phyloP scores from a whole-genome alignment of 2,113 vertebrate species.

The Laticauda laticaudata region DNA sequence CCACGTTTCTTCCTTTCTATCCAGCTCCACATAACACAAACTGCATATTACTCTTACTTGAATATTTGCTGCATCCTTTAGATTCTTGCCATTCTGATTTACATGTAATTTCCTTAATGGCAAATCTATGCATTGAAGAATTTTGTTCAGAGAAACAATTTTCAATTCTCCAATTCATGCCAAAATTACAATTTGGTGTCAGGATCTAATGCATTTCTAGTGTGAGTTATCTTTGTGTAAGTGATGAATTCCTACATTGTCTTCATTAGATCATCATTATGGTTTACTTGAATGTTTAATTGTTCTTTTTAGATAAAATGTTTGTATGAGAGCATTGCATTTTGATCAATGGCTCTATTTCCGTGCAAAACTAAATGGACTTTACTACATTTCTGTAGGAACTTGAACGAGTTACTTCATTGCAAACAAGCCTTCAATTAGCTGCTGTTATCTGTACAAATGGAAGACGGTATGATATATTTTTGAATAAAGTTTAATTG shows the following conservation, averaged over 20 bases:
- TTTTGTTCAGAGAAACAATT: background rate
- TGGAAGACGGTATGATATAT: conserved; percentile 84
- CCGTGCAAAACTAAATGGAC: background rate
- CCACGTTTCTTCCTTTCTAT: background rate
- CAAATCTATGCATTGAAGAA: background rate
- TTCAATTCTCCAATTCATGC: background rate
- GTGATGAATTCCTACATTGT: background rate
- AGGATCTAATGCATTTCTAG: background rate
- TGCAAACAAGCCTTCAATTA: conserved; percentile 90
- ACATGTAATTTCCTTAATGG: background rate
- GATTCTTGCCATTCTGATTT: background rate
- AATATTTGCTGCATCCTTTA: background rate
- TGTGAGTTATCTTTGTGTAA: background rate
- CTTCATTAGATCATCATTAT: background rate
- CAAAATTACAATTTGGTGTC: background rate
- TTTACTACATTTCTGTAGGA: conserved; percentile 77
- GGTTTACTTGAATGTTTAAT: background rate
- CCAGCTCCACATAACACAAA: background rate
- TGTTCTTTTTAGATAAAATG: background rate
- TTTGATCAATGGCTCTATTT: background rate
- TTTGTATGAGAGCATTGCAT: background rate
- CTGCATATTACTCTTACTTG: background rate
- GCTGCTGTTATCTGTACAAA: conserved; percentile 96
- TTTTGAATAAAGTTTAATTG: background rate
- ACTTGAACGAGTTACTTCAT: conserved; percentile 90